These are phyloP conservation scores for Myotis findleyi DNA, from an alignment of 2,797 vertebrate species.

Conservation along the genomic window DNA sequence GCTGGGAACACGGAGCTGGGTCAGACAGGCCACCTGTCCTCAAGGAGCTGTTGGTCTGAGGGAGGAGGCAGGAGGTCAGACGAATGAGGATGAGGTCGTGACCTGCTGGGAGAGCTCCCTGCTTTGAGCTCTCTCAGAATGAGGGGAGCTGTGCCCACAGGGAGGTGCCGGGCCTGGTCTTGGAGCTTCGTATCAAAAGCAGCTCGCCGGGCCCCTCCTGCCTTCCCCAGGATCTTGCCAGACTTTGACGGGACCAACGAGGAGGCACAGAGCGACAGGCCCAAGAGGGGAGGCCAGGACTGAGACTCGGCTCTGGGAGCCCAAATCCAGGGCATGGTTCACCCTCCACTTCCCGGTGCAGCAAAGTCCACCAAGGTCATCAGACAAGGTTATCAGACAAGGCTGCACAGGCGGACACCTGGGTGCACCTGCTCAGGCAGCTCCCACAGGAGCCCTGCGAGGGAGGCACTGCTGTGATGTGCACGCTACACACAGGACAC, in stretches of 20 bases:
- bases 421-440: neutral
- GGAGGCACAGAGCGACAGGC: neutral
- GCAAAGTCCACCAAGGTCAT: rapidly evolving
- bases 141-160: rapidly evolving
- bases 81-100: rapidly evolving
- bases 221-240: neutral
- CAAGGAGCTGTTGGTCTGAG: neutral
- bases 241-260: rapidly evolving
- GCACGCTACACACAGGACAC: rapidly evolving
- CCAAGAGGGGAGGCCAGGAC: neutral
- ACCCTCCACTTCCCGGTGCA: neutral
- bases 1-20: neutral
- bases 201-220: rapidly evolving
- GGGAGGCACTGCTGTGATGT: rapidly evolving
- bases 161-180: neutral
- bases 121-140: too few species aligned
- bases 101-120: neutral
- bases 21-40: too few species aligned
- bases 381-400: too few species aligned
- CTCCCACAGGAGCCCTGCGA: neutral
- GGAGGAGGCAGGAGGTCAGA: neutral
- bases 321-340: neutral
- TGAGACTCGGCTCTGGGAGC: neutral
- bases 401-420: rapidly evolving
- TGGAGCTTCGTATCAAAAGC: neutral